Percentiles rank a stretch among this genome's conserved stretches.
These are phyloP conservation scores for Mycetomoellerius zeteki DNA, from an alignment of 1,140 invertebrate species.

Conservation along the genomic window DNA sequence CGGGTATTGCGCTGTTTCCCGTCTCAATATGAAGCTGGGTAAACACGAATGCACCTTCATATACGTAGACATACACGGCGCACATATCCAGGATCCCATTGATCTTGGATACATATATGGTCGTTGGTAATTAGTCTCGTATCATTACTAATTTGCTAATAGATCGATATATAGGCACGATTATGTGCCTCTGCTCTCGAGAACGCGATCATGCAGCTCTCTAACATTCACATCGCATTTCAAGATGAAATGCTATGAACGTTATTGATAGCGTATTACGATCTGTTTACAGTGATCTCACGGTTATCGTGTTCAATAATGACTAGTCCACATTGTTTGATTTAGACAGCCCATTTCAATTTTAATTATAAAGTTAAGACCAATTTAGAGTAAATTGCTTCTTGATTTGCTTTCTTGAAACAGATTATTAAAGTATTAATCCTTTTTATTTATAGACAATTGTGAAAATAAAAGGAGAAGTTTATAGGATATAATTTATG, in stretches of 20 bases:
- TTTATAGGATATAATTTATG: neutral
- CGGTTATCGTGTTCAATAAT: neutral
- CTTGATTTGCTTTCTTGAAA: neutral
- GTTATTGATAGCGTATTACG: conserved; percentile 16
- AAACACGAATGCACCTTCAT: conserved; percentile 45
- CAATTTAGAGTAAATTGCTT: neutral
- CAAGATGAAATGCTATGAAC: conserved; percentile 3
- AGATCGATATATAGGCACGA: conserved; percentile 63
- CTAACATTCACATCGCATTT: neutral
- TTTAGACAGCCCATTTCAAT: neutral
- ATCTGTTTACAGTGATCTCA: neutral
- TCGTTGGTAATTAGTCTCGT: conserved; percentile 74
- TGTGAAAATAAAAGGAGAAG: neutral
- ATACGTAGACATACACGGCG: neutral
- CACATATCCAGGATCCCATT: conserved; percentile 54
- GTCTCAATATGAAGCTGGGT: conserved; percentile 49
- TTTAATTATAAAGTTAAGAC: neutral
- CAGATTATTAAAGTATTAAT: neutral
- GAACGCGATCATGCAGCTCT: conserved; percentile 12
- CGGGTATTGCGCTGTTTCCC: conserved; percentile 65
- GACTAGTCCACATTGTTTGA: neutral
- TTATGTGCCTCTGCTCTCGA: conserved; percentile 26
- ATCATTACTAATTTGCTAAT: conserved; percentile 75
- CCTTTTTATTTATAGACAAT: neutral
- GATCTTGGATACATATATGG: conserved; percentile 72